phyloP scores from a whole-genome alignment of 2,888 invertebrate genomes.

The Melangyna quadrimaculata region DNA sequence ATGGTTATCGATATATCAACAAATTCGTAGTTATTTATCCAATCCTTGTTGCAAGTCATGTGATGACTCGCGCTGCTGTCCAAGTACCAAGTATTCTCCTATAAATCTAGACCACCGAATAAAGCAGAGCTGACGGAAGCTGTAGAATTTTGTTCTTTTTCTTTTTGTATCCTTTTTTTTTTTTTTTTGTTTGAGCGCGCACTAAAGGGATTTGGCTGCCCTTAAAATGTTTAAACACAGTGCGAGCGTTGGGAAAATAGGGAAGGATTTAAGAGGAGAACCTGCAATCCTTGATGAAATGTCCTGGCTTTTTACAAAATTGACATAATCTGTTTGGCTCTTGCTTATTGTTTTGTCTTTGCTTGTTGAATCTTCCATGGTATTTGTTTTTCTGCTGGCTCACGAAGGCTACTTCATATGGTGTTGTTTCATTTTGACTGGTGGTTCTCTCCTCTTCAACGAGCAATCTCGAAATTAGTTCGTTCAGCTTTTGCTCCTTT shows the following conservation, averaged over 20 bases:
- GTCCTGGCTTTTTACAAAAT: neutral
- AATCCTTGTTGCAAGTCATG: neutral
- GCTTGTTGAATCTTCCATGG: neutral
- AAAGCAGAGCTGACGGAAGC: neutral
- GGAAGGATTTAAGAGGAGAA: too few relatives aligned
- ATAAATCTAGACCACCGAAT: neutral
- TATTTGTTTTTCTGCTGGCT: neutral
- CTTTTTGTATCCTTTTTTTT: neutral
- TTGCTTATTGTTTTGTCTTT: neutral
- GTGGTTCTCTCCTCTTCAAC: neutral
- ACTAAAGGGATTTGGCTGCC: too few relatives aligned
- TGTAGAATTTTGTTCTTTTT: neutral
- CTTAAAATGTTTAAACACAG: too few relatives aligned
- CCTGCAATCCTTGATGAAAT: neutral
- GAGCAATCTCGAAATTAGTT: neutral
- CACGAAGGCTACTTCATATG: neutral
- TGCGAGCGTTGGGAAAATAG: too few relatives aligned
- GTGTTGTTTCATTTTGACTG: neutral
- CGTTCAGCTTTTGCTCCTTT: too few relatives aligned
- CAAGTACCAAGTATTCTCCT: neutral
- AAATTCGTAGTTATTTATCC: conserved; percentile 4
- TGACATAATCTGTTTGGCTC: neutral
- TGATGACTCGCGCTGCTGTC: conserved; percentile 1
- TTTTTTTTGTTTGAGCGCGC: too few relatives aligned
- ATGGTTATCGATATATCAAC: neutral